phyloP scores from a whole-genome alignment of 2,888 invertebrate species.

The Thecophora atra region DNA sequence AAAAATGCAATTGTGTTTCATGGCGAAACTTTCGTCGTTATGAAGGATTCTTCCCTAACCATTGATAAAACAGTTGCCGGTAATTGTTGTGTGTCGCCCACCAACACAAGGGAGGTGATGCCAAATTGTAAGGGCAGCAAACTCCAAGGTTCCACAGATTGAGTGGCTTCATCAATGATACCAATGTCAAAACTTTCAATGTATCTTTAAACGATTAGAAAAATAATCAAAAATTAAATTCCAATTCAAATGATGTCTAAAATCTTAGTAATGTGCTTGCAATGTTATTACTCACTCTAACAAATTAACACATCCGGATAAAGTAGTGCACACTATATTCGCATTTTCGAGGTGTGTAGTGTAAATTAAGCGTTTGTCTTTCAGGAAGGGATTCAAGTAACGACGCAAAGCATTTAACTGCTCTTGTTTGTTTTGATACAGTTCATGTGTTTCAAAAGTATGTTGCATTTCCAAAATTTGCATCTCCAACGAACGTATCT shows the following conservation, averaged over 20 bases:
- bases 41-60: slow-evolving; percentile 64
- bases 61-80: slow-evolving; percentile 82
- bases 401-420: slow-evolving; percentile 48
- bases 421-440: slow-evolving; percentile 57
- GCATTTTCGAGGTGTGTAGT: slow-evolving; percentile 69
- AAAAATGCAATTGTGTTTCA: too few species aligned
- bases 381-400: slow-evolving; percentile 48
- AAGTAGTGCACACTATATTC: slow-evolving; percentile 77
- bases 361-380: slow-evolving; percentile 57
- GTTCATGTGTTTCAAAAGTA: slow-evolving; percentile 50
- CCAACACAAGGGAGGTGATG: slow-evolving; percentile 78
- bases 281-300: slow-evolving; percentile 50
- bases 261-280: slow-evolving; percentile 1
- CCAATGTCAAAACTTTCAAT: slow-evolving; percentile 70
- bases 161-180: slow-evolving; percentile 88
- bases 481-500: slow-evolving; percentile 43
- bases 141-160: slow-evolving; percentile 84
- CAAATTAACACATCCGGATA: slow-evolving; percentile 70
- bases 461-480: slow-evolving; percentile 43
- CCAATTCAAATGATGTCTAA: too few species aligned
- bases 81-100: slow-evolving; percentile 88
- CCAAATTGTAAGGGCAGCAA: slow-evolving; percentile 82
- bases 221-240: too few species aligned
- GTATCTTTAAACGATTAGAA: too few species aligned
- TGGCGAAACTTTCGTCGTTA: too few species aligned